A percentile compares a stretch with the other conserved stretches of the same genome.
These are phyloP conservation scores for Stichodactyla helianthus DNA, from an alignment of 64 coral and sea anemone genomes.

Conservation along the genomic window DNA sequence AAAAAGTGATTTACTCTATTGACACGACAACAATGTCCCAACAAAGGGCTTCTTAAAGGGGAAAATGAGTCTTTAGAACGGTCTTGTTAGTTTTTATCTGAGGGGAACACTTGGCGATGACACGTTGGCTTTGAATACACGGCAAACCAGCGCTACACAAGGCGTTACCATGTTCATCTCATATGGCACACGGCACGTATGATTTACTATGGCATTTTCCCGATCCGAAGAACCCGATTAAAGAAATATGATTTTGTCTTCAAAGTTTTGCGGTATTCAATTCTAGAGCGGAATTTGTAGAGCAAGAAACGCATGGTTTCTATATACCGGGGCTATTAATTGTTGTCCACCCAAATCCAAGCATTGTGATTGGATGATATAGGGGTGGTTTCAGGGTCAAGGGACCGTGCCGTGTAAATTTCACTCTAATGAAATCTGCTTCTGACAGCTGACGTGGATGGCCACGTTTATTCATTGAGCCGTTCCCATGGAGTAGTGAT, in stretches of 20 bases:
- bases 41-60: neutral
- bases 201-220: too few species aligned
- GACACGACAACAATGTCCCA: neutral
- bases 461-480: neutral
- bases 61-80: neutral
- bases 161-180: neutral
- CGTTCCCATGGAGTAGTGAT: neutral
- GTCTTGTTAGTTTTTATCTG: conserved; percentile 4
- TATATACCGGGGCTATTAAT: too few species aligned
- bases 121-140: neutral
- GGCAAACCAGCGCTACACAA: neutral
- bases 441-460: neutral
- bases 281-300: too few species aligned
- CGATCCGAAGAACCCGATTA: too few species aligned
- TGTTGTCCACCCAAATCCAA: too few species aligned
- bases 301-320: too few species aligned
- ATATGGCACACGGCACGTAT: neutral
- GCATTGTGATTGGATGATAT: too few species aligned
- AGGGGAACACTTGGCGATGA: conserved; percentile 6
- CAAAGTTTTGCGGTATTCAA: too few species aligned
- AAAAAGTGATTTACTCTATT: neutral
- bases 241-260: too few species aligned
- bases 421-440: neutral
- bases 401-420: neutral
- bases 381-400: too few species aligned